A percentile compares a stretch with the other conserved stretches of the same genome.
Evolutionary conservation across 2,113 vertebrate species (phyloP).

Genomic region (Smithornis capensis): DNA sequence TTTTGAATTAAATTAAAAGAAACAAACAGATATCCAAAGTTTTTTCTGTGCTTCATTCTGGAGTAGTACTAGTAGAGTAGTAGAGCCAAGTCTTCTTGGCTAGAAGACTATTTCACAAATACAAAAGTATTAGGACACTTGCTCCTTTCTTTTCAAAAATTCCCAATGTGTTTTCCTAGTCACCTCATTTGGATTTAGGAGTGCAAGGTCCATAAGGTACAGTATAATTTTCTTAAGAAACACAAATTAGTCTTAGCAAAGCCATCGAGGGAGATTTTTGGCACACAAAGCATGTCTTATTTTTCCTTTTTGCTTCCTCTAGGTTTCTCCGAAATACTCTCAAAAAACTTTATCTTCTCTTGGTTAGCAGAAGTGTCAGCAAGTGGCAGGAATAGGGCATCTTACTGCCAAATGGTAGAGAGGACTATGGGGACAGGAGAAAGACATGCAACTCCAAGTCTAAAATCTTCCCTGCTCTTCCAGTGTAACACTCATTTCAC

Average conservation of each 20-base stretch:
- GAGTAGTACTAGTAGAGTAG: background rate
- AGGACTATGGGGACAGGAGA: too few relatives aligned
- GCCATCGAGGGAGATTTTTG: background rate
- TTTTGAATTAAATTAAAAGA: background rate
- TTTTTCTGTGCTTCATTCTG: background rate
- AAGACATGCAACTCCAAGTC: background rate
- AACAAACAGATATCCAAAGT: background rate
- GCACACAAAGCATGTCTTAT: background rate
- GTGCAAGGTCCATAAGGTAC: background rate
- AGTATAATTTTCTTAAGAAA: background rate
- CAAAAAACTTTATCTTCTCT: background rate
- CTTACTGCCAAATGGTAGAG: background rate
- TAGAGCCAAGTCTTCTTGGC: background rate
- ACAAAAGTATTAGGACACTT: background rate
- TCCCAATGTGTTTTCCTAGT: background rate
- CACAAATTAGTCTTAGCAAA: background rate
- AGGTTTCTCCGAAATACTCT: background rate
- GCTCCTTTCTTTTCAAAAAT: background rate
- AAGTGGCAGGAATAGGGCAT: background rate
- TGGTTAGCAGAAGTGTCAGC: background rate
- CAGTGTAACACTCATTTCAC: background rate
- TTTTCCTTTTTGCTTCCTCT: background rate
- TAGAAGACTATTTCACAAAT: background rate
- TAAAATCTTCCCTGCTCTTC: background rate
- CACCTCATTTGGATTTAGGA: background rate